Evolutionary conservation across 2,797 vertebrate genomes (phyloP).

Genomic region (Anguilla megastoma): DNA sequence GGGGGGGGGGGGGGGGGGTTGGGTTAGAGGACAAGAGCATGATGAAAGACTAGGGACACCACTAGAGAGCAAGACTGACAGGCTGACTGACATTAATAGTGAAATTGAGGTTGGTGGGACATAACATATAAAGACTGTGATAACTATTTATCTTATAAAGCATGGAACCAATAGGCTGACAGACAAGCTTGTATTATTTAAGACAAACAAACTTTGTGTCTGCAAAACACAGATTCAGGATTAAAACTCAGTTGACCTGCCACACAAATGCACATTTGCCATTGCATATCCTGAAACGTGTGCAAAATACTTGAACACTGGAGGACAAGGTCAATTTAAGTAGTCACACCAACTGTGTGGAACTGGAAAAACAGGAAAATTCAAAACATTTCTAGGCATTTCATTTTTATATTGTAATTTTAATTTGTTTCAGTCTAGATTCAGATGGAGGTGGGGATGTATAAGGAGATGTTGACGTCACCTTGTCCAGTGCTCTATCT

Average conservation of each 20-base stretch:
- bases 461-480: not conserved
- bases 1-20: not conserved
- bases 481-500: not conserved
- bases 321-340: not conserved
- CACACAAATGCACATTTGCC: not conserved
- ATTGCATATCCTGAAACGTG: not conserved
- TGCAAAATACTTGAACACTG: not conserved
- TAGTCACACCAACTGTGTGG: not conserved
- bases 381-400: not conserved
- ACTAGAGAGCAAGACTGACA: not conserved
- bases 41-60: not conserved
- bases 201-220: not conserved
- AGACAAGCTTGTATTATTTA: not conserved
- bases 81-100: not conserved
- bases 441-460: not conserved
- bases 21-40: not conserved
- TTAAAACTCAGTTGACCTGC: not conserved
- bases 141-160: not conserved
- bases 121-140: conserved; percentile 9
- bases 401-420: not conserved
- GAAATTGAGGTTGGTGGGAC: not conserved
- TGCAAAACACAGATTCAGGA: not conserved
- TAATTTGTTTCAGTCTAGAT: not conserved
- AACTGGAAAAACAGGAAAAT: not conserved
- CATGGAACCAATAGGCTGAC: not conserved